Evolutionary conservation across 2,113 vertebrate genomes (phyloP).

Genomic region (Ursus arctos): DNA sequence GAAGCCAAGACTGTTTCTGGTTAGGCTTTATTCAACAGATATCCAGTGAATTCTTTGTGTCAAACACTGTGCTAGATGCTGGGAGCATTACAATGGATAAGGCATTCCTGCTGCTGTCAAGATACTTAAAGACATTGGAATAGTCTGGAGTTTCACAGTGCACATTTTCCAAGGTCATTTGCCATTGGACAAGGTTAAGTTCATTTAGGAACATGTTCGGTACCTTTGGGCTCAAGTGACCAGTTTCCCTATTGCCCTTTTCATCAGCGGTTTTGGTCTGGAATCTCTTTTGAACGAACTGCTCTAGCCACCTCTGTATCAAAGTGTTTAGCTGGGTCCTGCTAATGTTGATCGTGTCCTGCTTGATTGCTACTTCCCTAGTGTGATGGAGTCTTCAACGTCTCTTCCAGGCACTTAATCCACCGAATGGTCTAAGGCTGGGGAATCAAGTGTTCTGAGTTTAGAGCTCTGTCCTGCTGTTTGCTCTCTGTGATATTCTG

Average conservation of each 20-base stretch:
- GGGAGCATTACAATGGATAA: background rate
- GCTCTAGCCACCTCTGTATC: background rate
- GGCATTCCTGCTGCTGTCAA: background rate
- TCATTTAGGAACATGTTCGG: background rate
- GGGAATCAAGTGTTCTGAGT: background rate
- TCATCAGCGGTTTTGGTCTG: background rate
- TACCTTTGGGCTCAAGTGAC: background rate
- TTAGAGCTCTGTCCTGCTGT: background rate
- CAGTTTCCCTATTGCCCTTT: background rate
- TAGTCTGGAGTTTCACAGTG: background rate
- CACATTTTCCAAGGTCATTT: background rate
- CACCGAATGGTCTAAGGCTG: background rate
- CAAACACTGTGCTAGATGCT: background rate
- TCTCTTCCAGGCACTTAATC: background rate
- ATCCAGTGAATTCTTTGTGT: background rate
- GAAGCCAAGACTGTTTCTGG: background rate
- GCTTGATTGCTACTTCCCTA: background rate
- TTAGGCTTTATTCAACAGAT: background rate
- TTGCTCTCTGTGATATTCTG: background rate
- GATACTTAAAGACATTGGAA: background rate
- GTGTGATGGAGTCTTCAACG: background rate
- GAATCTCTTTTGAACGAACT: background rate
- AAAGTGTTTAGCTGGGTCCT: background rate
- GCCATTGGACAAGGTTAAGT: background rate
- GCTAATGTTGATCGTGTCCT: background rate